phyloP scores from a whole-genome alignment of 2,888 invertebrate genomes.

The Apamea anceps region DNA sequence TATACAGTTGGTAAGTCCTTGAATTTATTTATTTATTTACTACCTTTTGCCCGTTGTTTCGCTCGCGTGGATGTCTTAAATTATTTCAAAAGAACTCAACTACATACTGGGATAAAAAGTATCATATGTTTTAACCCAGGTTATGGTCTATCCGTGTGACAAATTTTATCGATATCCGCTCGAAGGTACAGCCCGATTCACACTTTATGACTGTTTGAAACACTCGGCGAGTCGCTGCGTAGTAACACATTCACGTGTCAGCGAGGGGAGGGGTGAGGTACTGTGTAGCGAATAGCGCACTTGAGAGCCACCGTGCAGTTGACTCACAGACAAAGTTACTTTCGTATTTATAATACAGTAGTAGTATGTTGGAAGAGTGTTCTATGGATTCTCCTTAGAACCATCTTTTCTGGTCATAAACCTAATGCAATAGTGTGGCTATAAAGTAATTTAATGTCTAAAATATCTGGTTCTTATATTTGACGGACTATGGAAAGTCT shows the following conservation, averaged over 20 bases:
- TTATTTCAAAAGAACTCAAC: too few species aligned
- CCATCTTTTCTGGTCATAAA: background rate
- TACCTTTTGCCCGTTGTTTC: background rate
- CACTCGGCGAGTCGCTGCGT: too few species aligned
- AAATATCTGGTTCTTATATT: background rate
- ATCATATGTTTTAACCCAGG: too few species aligned
- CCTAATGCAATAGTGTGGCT: background rate
- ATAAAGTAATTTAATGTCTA: background rate
- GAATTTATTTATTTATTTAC: background rate
- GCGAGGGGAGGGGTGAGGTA: too few species aligned
- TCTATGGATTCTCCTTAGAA: background rate
- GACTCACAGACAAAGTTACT: too few species aligned
- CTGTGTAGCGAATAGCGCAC: too few species aligned
- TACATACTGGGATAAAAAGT: too few species aligned
- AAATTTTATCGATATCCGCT: background rate
- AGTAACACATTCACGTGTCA: too few species aligned
- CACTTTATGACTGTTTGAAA: background rate
- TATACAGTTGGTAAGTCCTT: slow-evolving; percentile 77
- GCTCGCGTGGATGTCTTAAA: background rate
- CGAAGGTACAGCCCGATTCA: background rate
- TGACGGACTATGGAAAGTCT: background rate
- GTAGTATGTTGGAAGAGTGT: too few species aligned
- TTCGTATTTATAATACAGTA: background rate
- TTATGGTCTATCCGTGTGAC: background rate
- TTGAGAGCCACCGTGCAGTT: too few species aligned